A percentile compares a stretch with the other conserved stretches of the same genome.
These are phyloP conservation scores for Caenorhabditis panamensis DNA, from an alignment of 2,888 invertebrate species.

Conservation along the genomic window DNA sequence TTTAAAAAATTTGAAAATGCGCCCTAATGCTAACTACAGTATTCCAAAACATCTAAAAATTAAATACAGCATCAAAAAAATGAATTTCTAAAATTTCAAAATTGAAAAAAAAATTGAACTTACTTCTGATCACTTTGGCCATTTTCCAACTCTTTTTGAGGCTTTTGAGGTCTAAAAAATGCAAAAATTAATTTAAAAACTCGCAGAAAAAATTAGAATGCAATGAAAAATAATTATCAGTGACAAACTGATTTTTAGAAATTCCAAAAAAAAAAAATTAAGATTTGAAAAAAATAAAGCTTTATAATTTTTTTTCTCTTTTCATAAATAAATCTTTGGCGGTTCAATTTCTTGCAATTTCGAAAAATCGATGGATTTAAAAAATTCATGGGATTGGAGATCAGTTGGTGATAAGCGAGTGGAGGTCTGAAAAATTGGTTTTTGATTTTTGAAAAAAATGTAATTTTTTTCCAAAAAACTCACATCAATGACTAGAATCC, in stretches of 20 bases:
- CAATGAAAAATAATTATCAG: too few species aligned
- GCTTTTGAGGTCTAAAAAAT: too few species aligned
- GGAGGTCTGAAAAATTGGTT: slow-evolving; percentile 84
- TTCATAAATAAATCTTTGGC: slow-evolving; percentile 46
- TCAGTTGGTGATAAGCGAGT: slow-evolving; percentile 87
- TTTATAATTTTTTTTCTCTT: slow-evolving; percentile 14
- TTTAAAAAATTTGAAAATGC: neutral
- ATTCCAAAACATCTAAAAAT: too few species aligned
- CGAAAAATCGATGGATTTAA: slow-evolving; percentile 57
- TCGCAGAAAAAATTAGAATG: neutral
- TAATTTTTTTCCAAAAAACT: neutral
- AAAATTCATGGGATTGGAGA: slow-evolving; percentile 89
- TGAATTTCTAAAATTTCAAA: neutral
- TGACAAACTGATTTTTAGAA: too few species aligned
- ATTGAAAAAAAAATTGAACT: slow-evolving; percentile 59
- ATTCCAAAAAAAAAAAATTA: neutral
- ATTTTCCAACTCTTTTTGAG: slow-evolving; percentile 51
- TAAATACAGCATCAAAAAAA: too few species aligned
- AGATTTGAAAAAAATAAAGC: slow-evolving; percentile 1
- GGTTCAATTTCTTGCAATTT: slow-evolving; percentile 51
- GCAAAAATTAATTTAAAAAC: slow-evolving; percentile 15
- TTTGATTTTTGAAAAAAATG: neutral
- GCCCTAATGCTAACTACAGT: too few species aligned
- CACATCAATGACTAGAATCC: slow-evolving; percentile 87
- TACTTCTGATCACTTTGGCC: slow-evolving; percentile 80